A percentile compares a stretch with the other conserved stretches of the same genome.
phyloP scores from a whole-genome alignment of 1,140 invertebrate genomes.

The Babylonia areolata region DNA sequence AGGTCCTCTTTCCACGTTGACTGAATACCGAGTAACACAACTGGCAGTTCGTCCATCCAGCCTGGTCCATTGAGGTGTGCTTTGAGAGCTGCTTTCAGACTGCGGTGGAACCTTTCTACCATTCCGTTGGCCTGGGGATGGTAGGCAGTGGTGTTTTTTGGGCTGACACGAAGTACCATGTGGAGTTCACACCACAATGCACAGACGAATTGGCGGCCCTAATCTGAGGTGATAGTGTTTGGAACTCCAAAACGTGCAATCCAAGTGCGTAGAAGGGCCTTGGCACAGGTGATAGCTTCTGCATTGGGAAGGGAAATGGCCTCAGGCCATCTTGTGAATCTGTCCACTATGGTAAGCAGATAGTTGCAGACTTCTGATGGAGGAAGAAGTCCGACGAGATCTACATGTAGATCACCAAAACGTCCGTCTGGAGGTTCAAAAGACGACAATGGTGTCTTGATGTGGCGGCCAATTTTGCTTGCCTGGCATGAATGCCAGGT shows the following conservation, averaged over 20 bases:
- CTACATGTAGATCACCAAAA: conserved; percentile 75
- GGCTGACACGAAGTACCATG: neutral
- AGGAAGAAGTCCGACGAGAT: conserved; percentile 77
- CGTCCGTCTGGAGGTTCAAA: neutral
- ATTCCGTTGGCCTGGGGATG: conserved; percentile 36
- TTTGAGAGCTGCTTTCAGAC: conserved; percentile 21
- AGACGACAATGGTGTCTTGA: neutral
- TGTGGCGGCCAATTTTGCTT: neutral
- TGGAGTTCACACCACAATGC: neutral
- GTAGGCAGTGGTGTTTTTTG: conserved; percentile 30
- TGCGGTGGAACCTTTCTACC: conserved; percentile 39
- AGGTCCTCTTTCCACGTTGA: conserved; percentile 18
- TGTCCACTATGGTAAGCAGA: conserved; percentile 67
- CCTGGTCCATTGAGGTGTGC: too few relatives aligned
- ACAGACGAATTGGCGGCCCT: conserved; percentile 73
- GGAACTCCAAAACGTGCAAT: conserved; percentile 68
- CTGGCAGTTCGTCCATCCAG: conserved; percentile 15
- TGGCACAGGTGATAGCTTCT: conserved; percentile 62
- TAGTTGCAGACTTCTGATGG: conserved; percentile 66
- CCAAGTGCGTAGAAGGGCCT: conserved; percentile 66
- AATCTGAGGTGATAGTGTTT: conserved; percentile 70
- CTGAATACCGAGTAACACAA: conserved; percentile 28
- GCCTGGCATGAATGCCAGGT: neutral
- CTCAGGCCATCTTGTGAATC: conserved; percentile 67
- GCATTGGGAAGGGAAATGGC: conserved; percentile 76